phyloP scores from a whole-genome alignment of 2,888 invertebrate genomes.

The Cynaeus angustus region DNA sequence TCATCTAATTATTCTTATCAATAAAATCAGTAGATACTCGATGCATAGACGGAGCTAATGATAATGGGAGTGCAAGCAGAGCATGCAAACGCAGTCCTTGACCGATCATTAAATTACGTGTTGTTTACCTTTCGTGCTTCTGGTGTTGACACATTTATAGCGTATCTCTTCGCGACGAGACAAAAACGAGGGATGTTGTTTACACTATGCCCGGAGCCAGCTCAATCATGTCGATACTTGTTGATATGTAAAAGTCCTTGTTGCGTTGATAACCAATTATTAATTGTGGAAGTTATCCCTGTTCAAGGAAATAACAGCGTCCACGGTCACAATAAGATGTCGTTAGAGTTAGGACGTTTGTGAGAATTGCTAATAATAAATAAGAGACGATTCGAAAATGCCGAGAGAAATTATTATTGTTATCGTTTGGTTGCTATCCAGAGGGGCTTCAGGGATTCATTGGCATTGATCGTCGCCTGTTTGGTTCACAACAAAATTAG shows the following conservation, averaged over 20 bases:
- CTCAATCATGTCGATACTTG: constrained; percentile 33
- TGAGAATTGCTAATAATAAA: too few relatives aligned
- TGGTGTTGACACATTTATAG: constrained; percentile 26
- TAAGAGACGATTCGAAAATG: too few relatives aligned
- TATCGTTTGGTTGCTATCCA: constrained; percentile 21
- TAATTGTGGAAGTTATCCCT: constrained; percentile 8
- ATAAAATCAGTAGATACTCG: too few relatives aligned
- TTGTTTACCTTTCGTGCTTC: constrained; percentile 35
- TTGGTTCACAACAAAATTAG: neutral
- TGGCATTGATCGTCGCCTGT: neutral
- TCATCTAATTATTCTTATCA: too few relatives aligned
- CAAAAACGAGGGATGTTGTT: constrained; percentile 28
- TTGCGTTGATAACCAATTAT: constrained; percentile 35
- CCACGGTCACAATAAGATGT: neutral
- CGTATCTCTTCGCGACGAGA: constrained; percentile 8
- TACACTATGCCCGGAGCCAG: constrained; percentile 17
- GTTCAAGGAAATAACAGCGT: neutral
- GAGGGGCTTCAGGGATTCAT: constrained; percentile 10
- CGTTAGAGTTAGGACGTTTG: neutral
- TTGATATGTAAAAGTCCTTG: constrained; percentile 41
- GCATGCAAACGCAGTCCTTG: constrained; percentile 26
- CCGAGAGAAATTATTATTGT: neutral
- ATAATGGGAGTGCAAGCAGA: too few relatives aligned
- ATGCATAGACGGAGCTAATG: too few relatives aligned
- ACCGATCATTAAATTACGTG: constrained; percentile 10